phyloP scores from a whole-genome alignment of 1,140 invertebrate species.

The Brachionus sp. region DNA sequence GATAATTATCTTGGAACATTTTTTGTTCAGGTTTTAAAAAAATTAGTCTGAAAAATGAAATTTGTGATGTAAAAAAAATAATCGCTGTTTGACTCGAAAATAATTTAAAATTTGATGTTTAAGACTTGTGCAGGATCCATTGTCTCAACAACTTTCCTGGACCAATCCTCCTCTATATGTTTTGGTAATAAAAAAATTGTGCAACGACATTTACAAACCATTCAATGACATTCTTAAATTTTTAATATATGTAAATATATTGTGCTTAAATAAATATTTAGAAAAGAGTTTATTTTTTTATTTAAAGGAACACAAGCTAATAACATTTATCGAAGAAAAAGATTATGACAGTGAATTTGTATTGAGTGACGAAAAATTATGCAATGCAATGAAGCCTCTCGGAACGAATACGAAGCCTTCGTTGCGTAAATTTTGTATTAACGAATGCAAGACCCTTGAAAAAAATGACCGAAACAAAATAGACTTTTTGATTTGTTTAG shows the following conservation, averaged over 20 bases:
- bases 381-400: not conserved
- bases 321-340: constrained; percentile 25
- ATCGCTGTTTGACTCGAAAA: not conserved
- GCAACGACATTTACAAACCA: not conserved
- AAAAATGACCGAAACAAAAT: constrained; percentile 55
- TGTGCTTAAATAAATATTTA: not conserved
- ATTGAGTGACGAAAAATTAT: not conserved
- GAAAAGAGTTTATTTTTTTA: not conserved
- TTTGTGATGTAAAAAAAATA: not conserved
- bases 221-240: constrained; percentile 35
- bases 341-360: constrained; percentile 12
- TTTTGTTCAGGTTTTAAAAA: not conserved
- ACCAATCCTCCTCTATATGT: constrained; percentile 31
- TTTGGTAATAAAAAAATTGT: constrained; percentile 28
- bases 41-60: not conserved
- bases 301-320: constrained; percentile 38
- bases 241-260: constrained; percentile 13
- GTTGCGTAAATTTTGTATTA: not conserved
- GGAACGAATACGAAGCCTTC: constrained; percentile 1
- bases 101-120: not conserved
- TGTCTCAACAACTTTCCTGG: constrained; percentile 38
- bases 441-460: not conserved
- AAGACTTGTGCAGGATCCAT: constrained; percentile 38
- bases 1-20: not conserved
- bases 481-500: constrained; percentile 90